Conservation (phyloP, 2,888 invertebrate species). For the Embidobia sp. region DNA sequence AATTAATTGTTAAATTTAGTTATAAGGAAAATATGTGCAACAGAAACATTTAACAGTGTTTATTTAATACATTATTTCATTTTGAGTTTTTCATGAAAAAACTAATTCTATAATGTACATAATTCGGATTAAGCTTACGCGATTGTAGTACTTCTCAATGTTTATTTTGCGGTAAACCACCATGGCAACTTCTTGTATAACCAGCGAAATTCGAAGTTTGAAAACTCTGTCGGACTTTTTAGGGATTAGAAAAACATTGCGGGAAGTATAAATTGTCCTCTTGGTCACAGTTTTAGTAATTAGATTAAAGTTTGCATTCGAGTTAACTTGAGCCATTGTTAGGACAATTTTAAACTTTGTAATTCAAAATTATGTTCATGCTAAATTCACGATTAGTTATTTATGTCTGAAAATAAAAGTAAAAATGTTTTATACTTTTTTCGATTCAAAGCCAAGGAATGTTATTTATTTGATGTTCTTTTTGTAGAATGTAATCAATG, state of each 20-base stretch:
- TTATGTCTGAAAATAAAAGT: too few relatives aligned
- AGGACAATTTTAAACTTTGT: too few relatives aligned
- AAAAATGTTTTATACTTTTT: too few relatives aligned
- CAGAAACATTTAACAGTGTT: too few relatives aligned
- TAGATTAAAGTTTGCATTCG: slow-evolving; percentile 12
- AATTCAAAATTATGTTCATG: too few relatives aligned
- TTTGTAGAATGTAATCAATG: too few relatives aligned
- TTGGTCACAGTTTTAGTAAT: slow-evolving; percentile 17
- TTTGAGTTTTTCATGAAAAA: slow-evolving; percentile 17
- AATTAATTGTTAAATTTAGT: too few relatives aligned
- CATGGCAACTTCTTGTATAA: slow-evolving; percentile 32
- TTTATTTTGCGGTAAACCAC: slow-evolving; percentile 31
- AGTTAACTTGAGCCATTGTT: background rate
- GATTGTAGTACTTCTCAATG: slow-evolving; percentile 32
- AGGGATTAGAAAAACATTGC: slow-evolving; percentile 28
- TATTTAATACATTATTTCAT: slow-evolving; percentile 14
- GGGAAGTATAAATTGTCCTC: slow-evolving; percentile 24
- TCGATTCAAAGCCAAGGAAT: too few relatives aligned
- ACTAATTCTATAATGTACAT: slow-evolving; percentile 14
- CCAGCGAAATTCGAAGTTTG: slow-evolving; percentile 35
- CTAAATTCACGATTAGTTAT: too few relatives aligned
- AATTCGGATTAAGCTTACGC: slow-evolving; percentile 26
- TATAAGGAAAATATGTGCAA: too few relatives aligned
- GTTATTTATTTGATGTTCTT: too few relatives aligned
- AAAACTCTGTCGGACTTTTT: slow-evolving; percentile 28